Conservation (phyloP, 92 coral and sea anemone genomes). For the Porites rus region DNA sequence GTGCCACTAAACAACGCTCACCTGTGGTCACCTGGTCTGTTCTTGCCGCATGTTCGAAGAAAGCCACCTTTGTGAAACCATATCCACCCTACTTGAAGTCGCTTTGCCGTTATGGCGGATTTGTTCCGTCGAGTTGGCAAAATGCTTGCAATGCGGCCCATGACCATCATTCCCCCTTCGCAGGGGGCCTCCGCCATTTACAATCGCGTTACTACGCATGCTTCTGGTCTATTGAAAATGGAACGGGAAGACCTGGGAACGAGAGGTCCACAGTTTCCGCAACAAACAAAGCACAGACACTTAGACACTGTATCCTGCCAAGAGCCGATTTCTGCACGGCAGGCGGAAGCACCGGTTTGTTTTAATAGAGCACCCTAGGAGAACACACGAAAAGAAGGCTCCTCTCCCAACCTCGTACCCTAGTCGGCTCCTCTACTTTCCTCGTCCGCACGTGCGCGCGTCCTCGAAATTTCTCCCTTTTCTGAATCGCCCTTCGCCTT, state of each 20-base stretch:
- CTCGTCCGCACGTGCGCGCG: too few relatives aligned
- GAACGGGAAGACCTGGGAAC: conserved; percentile 23
- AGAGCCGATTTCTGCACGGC: too few relatives aligned
- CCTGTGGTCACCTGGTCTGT: conserved; percentile 81
- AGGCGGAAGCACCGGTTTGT: too few relatives aligned
- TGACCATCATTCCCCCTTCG: conserved; percentile 99
- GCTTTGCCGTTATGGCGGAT: conserved; percentile 98
- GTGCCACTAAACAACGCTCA: conserved; percentile 69
- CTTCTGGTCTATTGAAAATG: neutral
- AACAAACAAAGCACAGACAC: neutral
- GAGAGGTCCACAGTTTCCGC: neutral
- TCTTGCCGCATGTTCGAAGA: conserved; percentile 60
- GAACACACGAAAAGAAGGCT: too few relatives aligned
- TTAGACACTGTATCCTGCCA: neutral
- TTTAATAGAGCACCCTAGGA: too few relatives aligned
- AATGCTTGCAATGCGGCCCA: conserved; percentile 99
- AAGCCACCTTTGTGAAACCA: conserved; percentile 79
- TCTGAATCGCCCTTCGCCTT: too few relatives aligned
- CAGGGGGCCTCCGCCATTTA: conserved; percentile 99
- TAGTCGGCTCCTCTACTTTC: too few relatives aligned
- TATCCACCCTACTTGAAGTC: conserved; percentile 88
- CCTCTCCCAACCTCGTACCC: too few relatives aligned
- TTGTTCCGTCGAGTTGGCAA: conserved; percentile 97
- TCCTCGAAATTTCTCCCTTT: too few relatives aligned
- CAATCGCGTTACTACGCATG: conserved; percentile 52